Percentiles rank a stretch among this genome's conserved stretches.
phyloP scores from a whole-genome alignment of 2,113 vertebrate species.

The Melanerpes aurifrons region DNA sequence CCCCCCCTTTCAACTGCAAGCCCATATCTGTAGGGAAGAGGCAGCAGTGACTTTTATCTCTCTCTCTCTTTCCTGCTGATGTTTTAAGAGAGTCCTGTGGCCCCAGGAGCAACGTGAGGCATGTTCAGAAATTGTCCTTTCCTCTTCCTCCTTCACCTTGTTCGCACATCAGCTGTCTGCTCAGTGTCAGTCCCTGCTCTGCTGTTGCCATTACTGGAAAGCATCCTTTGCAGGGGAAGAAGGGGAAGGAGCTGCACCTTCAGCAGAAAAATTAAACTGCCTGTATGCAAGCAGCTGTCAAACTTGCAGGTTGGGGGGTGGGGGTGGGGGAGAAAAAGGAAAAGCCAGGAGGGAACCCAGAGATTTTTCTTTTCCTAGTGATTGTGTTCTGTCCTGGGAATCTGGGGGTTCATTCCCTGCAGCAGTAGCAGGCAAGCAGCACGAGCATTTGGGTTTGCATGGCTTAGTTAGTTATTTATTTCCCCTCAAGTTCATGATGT shows the following conservation, averaged over 20 bases:
- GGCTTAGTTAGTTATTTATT: background rate
- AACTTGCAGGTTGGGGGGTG: background rate
- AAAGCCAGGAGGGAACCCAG: background rate
- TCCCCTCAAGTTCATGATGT: background rate
- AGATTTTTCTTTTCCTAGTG: background rate
- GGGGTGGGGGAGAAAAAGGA: background rate
- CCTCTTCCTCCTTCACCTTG: conserved; percentile 32
- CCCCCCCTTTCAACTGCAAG: background rate
- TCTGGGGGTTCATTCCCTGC: background rate
- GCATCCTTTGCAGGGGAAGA: background rate
- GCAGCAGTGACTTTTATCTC: conserved; percentile 11
- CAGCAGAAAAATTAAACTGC: conserved; percentile 28
- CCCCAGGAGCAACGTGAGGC: conserved; percentile 3
- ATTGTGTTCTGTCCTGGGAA: background rate
- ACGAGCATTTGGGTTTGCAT: background rate
- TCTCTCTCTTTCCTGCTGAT: background rate
- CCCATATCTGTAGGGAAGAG: background rate
- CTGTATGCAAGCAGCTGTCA: background rate
- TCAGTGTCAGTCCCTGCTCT: conserved; percentile 26
- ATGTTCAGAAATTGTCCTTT: background rate
- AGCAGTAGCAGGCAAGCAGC: background rate
- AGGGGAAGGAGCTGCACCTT: background rate
- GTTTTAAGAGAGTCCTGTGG: conserved; percentile 2
- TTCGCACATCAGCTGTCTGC: conserved; percentile 20
- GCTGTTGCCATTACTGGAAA: conserved; percentile 36